Evolutionary conservation across 2,113 vertebrate genomes (phyloP).

Genomic region (Marcusenius ussheri): DNA sequence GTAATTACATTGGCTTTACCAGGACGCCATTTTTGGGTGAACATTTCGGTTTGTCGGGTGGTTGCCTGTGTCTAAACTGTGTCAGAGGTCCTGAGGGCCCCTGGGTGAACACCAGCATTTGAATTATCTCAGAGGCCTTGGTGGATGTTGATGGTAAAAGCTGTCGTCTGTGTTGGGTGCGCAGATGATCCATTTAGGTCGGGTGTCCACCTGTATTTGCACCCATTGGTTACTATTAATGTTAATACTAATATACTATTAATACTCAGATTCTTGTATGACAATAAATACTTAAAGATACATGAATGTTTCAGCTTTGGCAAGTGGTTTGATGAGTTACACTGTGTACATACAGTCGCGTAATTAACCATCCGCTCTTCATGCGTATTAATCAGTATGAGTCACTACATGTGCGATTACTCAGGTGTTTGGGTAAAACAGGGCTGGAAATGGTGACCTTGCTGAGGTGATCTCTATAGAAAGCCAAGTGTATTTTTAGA

Average conservation of each 20-base stretch:
- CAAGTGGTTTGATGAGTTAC: not conserved
- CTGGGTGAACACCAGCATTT: not conserved
- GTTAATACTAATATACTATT: not conserved
- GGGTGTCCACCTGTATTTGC: not conserved
- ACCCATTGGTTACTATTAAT: not conserved
- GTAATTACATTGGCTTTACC: not conserved
- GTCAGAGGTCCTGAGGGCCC: not conserved
- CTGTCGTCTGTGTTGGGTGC: not conserved
- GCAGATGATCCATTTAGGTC: not conserved
- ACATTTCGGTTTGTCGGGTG: not conserved
- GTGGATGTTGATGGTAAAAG: not conserved
- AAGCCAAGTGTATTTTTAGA: slow-evolving; percentile 14
- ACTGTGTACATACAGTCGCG: not conserved
- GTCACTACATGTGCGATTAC: not conserved
- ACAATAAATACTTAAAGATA: not conserved
- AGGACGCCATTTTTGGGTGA: not conserved
- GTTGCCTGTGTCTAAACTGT: not conserved
- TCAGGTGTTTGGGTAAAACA: not conserved
- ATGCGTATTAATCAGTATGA: slow-evolving; percentile 9
- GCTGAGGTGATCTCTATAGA: not conserved
- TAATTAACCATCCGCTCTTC: not conserved
- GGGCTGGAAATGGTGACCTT: not conserved
- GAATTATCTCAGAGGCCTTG: not conserved
- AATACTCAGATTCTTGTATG: not conserved
- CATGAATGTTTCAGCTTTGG: not conserved